phyloP scores from a whole-genome alignment of 2,113 vertebrate genomes.

The Dicentrarchus labrax region DNA sequence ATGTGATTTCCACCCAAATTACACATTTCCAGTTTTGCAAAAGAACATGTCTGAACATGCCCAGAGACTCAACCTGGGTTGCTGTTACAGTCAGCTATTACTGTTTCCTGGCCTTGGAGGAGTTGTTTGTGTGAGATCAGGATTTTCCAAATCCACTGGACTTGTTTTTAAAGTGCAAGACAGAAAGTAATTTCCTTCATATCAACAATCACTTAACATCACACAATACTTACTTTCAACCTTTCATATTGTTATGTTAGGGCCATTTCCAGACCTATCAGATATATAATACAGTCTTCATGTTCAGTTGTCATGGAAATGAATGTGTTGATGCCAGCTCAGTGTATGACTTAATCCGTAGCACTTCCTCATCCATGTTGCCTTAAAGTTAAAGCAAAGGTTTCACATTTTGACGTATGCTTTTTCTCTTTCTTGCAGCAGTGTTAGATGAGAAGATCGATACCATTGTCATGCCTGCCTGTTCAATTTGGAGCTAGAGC shows the following conservation, averaged over 20 bases:
- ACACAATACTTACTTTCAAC: background rate
- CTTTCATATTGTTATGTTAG: background rate
- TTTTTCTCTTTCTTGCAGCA: background rate
- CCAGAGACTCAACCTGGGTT: background rate
- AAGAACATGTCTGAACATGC: conserved; percentile 62
- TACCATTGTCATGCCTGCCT: background rate
- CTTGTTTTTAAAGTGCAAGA: background rate
- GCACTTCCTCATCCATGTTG: background rate
- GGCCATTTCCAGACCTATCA: background rate
- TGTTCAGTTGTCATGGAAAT: background rate
- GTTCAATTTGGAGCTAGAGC: background rate
- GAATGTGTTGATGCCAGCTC: background rate
- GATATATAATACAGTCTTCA: background rate
- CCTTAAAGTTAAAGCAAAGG: background rate
- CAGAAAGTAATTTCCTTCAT: background rate
- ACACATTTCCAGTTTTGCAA: conserved; percentile 34
- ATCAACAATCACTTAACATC: background rate
- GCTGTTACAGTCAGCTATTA: background rate
- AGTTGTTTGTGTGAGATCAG: conserved; percentile 4
- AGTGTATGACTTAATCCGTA: background rate
- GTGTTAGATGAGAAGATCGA: background rate
- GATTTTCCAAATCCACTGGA: conserved; percentile 2
- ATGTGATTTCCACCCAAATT: conserved; percentile 32
- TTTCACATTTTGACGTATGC: background rate
- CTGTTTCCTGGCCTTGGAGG: conserved; percentile 23